phyloP scores from a whole-genome alignment of 2,113 vertebrate genomes.

The Solea senegalensis region DNA sequence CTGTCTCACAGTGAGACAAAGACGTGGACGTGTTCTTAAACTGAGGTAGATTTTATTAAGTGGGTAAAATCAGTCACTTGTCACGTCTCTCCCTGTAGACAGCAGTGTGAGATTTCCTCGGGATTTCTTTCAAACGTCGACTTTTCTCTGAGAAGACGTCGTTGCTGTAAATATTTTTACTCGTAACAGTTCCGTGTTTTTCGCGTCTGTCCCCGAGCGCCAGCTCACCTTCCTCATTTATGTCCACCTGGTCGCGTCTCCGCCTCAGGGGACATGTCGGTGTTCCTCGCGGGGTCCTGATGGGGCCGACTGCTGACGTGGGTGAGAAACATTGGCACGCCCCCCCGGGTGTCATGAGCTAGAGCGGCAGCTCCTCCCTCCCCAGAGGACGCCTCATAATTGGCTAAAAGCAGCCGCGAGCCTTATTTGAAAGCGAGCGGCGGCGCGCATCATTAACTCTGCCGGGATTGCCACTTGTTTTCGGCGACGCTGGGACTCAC shows the following conservation, averaged over 20 bases:
- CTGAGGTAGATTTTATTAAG: too few species aligned
- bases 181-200: too few species aligned
- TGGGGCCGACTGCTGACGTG: slow-evolving; percentile 57
- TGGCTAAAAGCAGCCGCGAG: slow-evolving; percentile 40
- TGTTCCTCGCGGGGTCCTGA: slow-evolving; percentile 15
- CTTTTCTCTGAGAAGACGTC: too few species aligned
- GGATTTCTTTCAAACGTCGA: too few species aligned
- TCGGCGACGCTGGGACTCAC: slow-evolving; percentile 22
- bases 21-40: too few species aligned
- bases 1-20: too few species aligned
- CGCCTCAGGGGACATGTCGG: neutral
- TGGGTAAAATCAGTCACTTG: too few species aligned
- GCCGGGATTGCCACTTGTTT: slow-evolving; percentile 42
- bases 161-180: too few species aligned
- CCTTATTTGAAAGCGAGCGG: slow-evolving; percentile 47
- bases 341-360: slow-evolving; percentile 33
- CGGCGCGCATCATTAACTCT: slow-evolving; percentile 65
- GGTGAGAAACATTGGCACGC: slow-evolving; percentile 11
- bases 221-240: neutral
- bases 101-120: too few species aligned
- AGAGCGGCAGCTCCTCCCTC: slow-evolving; percentile 6
- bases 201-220: too few species aligned
- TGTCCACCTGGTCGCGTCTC: neutral
- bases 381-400: slow-evolving; percentile 51
- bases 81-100: too few species aligned